Evolutionary conservation across 2,113 vertebrate genomes (phyloP).

Genomic region (Lampris incognitus): DNA sequence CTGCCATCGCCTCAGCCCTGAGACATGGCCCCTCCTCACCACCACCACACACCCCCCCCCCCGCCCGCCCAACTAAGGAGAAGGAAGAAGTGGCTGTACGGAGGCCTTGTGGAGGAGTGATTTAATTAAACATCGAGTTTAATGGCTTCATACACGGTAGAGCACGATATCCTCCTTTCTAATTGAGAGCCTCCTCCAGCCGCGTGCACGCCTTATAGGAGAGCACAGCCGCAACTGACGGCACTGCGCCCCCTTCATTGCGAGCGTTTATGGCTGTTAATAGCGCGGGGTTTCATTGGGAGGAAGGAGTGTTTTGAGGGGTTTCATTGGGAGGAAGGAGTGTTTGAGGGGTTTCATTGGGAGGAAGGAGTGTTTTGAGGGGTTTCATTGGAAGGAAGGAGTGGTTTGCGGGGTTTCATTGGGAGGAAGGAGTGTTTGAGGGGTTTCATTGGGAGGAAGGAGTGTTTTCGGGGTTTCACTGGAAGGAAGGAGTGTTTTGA

Average conservation of each 20-base stretch:
- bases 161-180: slow-evolving; percentile 72
- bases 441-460: too few species aligned
- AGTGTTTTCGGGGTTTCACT: too few species aligned
- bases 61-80: slow-evolving; percentile 12
- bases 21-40: slow-evolving; percentile 24
- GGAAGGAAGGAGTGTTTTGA: too few species aligned
- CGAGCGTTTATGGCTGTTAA: slow-evolving; percentile 62
- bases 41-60: slow-evolving; percentile 31
- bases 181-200: slow-evolving; percentile 60
- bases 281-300: neutral
- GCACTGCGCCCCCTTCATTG: slow-evolving; percentile 68
- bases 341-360: too few species aligned
- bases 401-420: too few species aligned
- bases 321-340: too few species aligned
- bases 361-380: too few species aligned
- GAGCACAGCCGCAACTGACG: slow-evolving; percentile 49
- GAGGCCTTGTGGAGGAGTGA: slow-evolving; percentile 61
- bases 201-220: slow-evolving; percentile 68
- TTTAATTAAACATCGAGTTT: slow-evolving; percentile 77
- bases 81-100: slow-evolving; percentile 31
- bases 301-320: slow-evolving; percentile 22
- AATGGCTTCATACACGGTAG: slow-evolving; percentile 80
- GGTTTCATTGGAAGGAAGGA: too few species aligned
- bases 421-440: too few species aligned
- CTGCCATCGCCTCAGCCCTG: slow-evolving; percentile 66